Evolutionary conservation across 2,797 vertebrate genomes (phyloP).

Genomic region (Sylvia borin): DNA sequence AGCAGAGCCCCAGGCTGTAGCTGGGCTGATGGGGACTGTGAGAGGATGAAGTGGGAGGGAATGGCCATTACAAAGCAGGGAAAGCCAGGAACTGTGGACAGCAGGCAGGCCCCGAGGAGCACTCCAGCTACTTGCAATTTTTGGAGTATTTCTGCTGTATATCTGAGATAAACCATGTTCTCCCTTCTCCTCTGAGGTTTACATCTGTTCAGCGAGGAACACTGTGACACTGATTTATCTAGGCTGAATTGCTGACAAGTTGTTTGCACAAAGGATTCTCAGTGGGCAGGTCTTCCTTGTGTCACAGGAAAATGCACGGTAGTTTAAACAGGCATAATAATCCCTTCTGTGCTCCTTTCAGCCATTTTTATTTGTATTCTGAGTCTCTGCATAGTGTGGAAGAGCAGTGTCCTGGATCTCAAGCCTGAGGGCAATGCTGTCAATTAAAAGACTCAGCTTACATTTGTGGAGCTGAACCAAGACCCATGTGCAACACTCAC

Average conservation of each 20-base stretch:
- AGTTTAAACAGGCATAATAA: neutral
- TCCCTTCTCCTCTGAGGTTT: neutral
- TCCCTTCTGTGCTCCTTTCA: neutral
- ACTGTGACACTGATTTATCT: neutral
- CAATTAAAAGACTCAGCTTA: neutral
- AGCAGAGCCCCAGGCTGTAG: neutral
- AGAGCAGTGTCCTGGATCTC: neutral
- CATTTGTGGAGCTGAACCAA: neutral
- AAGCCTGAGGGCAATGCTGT: neutral
- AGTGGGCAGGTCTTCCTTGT: neutral
- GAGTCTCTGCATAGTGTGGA: neutral
- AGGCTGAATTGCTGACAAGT: neutral
- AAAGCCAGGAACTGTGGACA: neutral
- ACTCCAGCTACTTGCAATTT: neutral
- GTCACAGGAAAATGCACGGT: neutral
- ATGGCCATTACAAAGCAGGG: neutral
- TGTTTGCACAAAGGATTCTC: neutral
- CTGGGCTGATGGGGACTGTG: neutral
- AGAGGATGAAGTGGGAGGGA: neutral
- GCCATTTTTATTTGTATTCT: neutral
- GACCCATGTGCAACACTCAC: neutral
- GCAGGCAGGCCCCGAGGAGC: neutral
- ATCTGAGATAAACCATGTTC: neutral
- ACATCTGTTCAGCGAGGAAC: neutral
- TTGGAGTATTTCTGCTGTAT: neutral